Base-by-base conservation (phyloP, 64 coral and sea anemone genomes). In the Pocillopora verrucosa region DNA sequence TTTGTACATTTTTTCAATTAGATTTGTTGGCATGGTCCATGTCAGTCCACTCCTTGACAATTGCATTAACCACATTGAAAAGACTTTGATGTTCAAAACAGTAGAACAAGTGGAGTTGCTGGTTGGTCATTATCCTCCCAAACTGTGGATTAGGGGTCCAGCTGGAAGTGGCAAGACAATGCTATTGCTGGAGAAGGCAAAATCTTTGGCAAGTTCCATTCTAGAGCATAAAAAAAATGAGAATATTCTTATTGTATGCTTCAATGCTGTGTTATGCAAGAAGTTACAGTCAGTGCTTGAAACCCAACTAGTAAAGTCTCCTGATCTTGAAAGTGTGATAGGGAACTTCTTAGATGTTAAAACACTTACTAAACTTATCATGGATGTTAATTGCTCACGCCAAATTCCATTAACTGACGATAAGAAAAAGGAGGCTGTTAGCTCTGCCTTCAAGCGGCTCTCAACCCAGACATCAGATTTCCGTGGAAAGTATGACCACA, bases 81-180 rank as follows among this genome's bases (percentile, higher is more conserved):
- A 56, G 0, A 20, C 45, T 15, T 62, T 83, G 4, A 35, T 68
- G 0, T 51, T 16, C 26, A 24, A 83, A 22, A 83, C 80, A 37
- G n/a, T 0, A 24, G 36, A 56, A 19, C 93, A 94, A 16, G 41
- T 91, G 15, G 15, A 82, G 34, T 58, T 70, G 9, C 30, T 90
- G 37, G 73, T 80, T 20, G n/a, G 41, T 51, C 41, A 72, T 85
- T 61, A 76, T 7, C 26, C 65, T 20, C 22, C 84, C 2, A 12
- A 87, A 20, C 77, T 63, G 25, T 94, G 93, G 93, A 87, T 94
- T n/a, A 87, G 83, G 35, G 93, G 93, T 4, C 88, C 93, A 20
- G 93, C 93, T 5, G 93, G 88, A 3, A 94, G 93, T 76, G 93
- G 93, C 6, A 94, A 94, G 25, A 94, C 93, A 10, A 76, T 73